phyloP scores from a whole-genome alignment of 35 echinoderm and acorn worm species.

The Patiria miniata region DNA sequence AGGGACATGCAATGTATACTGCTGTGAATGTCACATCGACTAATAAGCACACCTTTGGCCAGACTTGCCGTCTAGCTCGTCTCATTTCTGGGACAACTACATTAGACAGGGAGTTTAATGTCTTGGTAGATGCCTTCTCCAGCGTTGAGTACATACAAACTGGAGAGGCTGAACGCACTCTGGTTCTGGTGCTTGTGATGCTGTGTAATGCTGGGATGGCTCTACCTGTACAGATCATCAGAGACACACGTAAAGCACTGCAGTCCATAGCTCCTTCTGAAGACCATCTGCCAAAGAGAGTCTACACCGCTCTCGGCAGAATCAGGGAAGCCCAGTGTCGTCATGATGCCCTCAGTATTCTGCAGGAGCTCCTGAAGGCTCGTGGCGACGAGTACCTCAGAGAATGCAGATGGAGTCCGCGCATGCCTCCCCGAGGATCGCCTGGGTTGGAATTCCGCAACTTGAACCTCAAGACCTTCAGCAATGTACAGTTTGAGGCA shows the following conservation, averaged over 20 bases:
- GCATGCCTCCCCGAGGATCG: too few relatives aligned
- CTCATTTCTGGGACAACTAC: conserved; percentile 14
- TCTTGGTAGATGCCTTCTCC: conserved; percentile 51
- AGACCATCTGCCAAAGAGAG: conserved; percentile 33
- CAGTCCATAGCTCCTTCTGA: conserved; percentile 5
- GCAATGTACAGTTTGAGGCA: neutral
- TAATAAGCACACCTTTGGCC: neutral
- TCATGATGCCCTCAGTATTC: neutral
- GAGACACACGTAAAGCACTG: neutral
- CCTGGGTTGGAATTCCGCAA: neutral
- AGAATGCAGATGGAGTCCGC: conserved; percentile 20
- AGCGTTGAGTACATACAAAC: conserved; percentile 24
- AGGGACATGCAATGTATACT: conserved; percentile 13
- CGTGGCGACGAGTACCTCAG: conserved; percentile 35
- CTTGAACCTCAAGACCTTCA: neutral
- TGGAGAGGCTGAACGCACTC: conserved; percentile 51
- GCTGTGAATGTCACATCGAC: neutral
- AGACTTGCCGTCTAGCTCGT: conserved; percentile 29
- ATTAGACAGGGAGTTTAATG: conserved; percentile 19
- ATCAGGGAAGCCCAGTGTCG: neutral
- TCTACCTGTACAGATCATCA: neutral
- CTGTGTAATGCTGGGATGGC: conserved; percentile 43
- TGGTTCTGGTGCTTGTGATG: conserved; percentile 51
- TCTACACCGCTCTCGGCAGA: conserved; percentile 20
- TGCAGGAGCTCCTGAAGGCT: neutral